Evolutionary conservation across 2,888 invertebrate genomes (phyloP), one percentile per base, ranked within the genome.

Genomic region (Furcula furcula): DNA sequence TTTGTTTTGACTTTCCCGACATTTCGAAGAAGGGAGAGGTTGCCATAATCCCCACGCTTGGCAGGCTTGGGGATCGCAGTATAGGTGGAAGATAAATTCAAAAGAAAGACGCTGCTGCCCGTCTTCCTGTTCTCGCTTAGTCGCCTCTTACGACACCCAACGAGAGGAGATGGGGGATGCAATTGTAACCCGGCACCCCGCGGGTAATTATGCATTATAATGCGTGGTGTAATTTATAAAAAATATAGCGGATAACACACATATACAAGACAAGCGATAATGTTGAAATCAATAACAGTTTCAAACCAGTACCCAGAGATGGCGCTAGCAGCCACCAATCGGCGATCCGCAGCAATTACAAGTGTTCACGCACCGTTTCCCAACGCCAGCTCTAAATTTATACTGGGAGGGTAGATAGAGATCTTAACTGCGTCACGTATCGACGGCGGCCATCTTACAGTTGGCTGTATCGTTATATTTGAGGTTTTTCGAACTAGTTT

Each of bases 331-430:
- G 28, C 28, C 23, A 13, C 41, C 20, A 15, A 35, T 47, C 36
- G 33, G n/a, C 44, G 48, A 40, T n/a, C n/a, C 45, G 26, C 27
- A 25, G 41, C 49, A 55, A 57, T 58, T 51, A 52, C 46, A 38
- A 55, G 59, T 61, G 72, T 74, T 66, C 64, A 77, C 80, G 81
- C 81, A 77, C 64, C 62, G 76, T 50, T 62, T 41, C 39, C 33
- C 52, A 44, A 45, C 55, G 50, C 49, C 45, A 55, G 48, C 45
- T 56, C 67, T 64, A 68, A 66, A 72, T 63, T 61, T 71, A 69
- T 67, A 62, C 64, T 39, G 54, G 44, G 60, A 57, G 82, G 81
- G 80, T 77, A 81, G 82, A 82, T 80, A 71, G 29, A 34, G 38
- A 82, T 82, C 82, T 82, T 49, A 76, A 75, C 74, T 64, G 57